Percentiles rank a stretch among this genome's conserved stretches.
Evolutionary conservation across 2,113 vertebrate genomes (phyloP).

Genomic region (Helogale parvula): DNA sequence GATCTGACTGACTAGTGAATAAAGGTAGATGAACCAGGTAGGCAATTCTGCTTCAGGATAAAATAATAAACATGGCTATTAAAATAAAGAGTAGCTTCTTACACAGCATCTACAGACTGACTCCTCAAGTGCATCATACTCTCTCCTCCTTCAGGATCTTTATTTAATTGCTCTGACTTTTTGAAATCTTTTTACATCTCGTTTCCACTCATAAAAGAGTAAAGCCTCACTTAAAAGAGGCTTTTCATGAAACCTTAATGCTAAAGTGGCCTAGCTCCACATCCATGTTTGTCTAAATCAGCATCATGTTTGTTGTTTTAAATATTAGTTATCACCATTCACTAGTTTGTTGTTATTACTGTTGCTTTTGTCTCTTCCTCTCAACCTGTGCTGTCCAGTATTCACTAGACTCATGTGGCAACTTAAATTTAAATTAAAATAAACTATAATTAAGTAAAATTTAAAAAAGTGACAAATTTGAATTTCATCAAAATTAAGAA

Average conservation of each 20-base stretch:
- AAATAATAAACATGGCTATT: conserved; percentile 33
- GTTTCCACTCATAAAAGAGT: not conserved
- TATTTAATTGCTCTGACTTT: not conserved
- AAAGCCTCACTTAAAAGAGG: conserved; percentile 1
- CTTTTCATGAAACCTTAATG: not conserved
- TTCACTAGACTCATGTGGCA: not conserved
- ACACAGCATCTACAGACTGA: not conserved
- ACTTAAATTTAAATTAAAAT: conserved; percentile 50
- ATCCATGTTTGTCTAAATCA: not conserved
- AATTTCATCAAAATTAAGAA: conserved; percentile 30
- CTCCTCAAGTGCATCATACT: not conserved
- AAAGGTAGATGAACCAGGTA: not conserved
- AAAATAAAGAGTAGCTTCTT: not conserved
- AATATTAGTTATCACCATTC: not conserved
- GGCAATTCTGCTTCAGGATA: not conserved
- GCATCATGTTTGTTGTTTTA: not conserved
- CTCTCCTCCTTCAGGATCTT: not conserved
- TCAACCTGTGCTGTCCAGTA: not conserved
- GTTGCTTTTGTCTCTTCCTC: not conserved
- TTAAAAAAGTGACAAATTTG: not conserved
- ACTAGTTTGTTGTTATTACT: not conserved
- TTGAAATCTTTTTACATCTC: not conserved
- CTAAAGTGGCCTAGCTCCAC: not conserved
- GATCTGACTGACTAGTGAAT: not conserved
- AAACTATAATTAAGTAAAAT: not conserved